Evolutionary conservation across 2,888 invertebrate species (phyloP), one percentile per base, ranked within the genome.

Genomic region (Lucinisca nassula): DNA sequence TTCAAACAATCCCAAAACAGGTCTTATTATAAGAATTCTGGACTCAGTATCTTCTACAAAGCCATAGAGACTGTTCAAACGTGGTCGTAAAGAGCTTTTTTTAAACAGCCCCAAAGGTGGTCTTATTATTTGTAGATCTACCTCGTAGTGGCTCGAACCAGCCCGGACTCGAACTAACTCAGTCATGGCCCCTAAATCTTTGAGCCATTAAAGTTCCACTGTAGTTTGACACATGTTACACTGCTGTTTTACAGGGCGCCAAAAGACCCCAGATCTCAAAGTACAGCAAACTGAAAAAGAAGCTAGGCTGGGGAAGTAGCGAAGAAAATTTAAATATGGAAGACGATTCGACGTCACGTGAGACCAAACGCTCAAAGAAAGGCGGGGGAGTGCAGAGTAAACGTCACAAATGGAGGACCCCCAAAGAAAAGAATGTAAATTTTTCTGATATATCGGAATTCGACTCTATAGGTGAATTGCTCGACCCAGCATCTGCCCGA

Each of bases 321-420:
- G 85, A 87, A 6, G 92, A 92, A n/a, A 85, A 88, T 32, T 85
- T 82, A 55, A 38, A 85, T 12, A 86, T 87, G 17, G 92, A 90
- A 2, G 92, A 92, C 1, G 92, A 92, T n/a, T 78, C 79, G 1
- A 80, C 82, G 17, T 91, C 91, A 24, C 87, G 92, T 81, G 92
- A 92, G 30, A 89, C 92, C 0, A 92, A 92, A 87, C 84, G 90
- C 21, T 92, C 92, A 17, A 92, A 91, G 81, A 87, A 87, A 76
- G 84, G 81, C 24, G 85, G 90, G 17, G 85, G 85, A 14, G 90
- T 90, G 17, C 84, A 87, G 24, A 88, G 87, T 38, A 90, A 90
- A 58, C 80, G 90, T 45, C 87, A 90, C 67, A 90, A 90, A 82
- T 90, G 90, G 90, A 58, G 87, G 38, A 82, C 73, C 3, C 74